These are phyloP conservation scores for Pachypeltis micranthus DNA, from an alignment of 1,140 invertebrate genomes.

Conservation along the genomic window DNA sequence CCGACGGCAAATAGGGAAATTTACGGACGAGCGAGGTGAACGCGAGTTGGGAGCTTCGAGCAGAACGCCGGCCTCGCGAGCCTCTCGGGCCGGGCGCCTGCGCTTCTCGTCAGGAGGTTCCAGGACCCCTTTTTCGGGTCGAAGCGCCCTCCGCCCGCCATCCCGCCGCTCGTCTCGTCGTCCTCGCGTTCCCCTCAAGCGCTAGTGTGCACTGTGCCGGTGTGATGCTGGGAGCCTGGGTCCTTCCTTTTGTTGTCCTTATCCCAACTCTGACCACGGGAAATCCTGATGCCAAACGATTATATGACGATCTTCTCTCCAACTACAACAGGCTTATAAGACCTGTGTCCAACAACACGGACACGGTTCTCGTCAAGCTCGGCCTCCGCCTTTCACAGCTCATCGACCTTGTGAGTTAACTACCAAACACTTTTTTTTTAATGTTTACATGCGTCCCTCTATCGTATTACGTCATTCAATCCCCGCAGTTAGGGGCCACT, in stretches of 20 bases:
- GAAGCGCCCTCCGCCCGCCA: neutral
- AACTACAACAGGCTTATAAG: slow-evolving; percentile 93
- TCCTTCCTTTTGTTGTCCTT: slow-evolving; percentile 11
- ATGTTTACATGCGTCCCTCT: too few relatives aligned
- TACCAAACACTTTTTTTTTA: too few relatives aligned
- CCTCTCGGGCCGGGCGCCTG: too few relatives aligned
- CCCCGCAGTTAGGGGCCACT: too few relatives aligned
- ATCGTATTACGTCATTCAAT: too few relatives aligned
- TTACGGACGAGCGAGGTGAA: too few relatives aligned
- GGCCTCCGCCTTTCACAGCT: slow-evolving; percentile 86
- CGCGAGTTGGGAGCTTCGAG: too few relatives aligned
- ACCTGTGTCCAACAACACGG: slow-evolving; percentile 84
- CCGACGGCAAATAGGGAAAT: too few relatives aligned
- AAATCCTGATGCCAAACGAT: slow-evolving; percentile 82
- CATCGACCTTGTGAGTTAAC: slow-evolving; percentile 84
- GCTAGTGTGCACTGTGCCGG: slow-evolving; percentile 12
- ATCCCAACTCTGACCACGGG: slow-evolving; percentile 27
- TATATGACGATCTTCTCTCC: slow-evolving; percentile 88
- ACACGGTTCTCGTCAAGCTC: slow-evolving; percentile 84
- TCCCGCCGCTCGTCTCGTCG: neutral
- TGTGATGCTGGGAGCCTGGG: slow-evolving; percentile 9
- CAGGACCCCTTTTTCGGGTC: neutral
- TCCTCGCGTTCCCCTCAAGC: too few relatives aligned
- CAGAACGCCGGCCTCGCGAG: too few relatives aligned
- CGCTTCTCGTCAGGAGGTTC: too few relatives aligned